A percentile compares a stretch with the other conserved stretches of the same genome.
Evolutionary conservation across 2,888 invertebrate species (phyloP).

Genomic region (Athrips mouffetella): DNA sequence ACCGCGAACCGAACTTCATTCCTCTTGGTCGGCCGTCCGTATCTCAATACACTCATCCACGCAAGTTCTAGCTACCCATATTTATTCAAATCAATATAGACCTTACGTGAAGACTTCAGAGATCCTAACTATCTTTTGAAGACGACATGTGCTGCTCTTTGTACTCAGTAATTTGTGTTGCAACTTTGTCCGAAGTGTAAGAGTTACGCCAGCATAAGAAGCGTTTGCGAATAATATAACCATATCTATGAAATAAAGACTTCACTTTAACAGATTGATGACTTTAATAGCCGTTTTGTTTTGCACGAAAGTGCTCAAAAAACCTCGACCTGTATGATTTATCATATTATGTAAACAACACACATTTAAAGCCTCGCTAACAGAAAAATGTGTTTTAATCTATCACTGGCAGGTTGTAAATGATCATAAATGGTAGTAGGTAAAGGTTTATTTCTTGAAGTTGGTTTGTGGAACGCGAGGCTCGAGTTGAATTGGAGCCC

Average conservation of each 20-base stretch:
- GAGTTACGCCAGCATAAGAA: neutral
- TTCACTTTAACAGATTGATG: neutral
- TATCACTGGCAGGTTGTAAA: constrained; percentile 3
- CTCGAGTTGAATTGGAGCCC: constrained; percentile 45
- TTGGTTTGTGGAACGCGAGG: constrained; percentile 38
- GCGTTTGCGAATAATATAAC: constrained; percentile 2
- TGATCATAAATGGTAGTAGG: constrained; percentile 14
- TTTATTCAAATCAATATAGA: constrained; percentile 14
- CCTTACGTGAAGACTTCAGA: constrained; percentile 4
- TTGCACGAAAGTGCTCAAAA: neutral
- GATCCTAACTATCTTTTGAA: neutral
- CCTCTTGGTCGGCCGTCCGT: constrained; percentile 57
- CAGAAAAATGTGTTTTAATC: neutral
- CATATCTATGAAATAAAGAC: neutral
- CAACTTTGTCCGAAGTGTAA: constrained; percentile 13
- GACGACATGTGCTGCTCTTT: constrained; percentile 1
- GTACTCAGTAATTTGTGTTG: constrained; percentile 18
- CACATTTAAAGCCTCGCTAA: neutral
- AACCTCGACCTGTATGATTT: neutral
- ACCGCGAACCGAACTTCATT: constrained; percentile 50
- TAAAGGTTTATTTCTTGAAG: constrained; percentile 37
- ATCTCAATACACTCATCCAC: constrained; percentile 33
- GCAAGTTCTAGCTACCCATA: constrained; percentile 14
- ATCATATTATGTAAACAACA: neutral
- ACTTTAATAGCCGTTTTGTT: neutral